Percentiles rank a stretch among this genome's conserved stretches.
phyloP scores from a whole-genome alignment of 2,113 vertebrate species.

The Labrus mixtus region DNA sequence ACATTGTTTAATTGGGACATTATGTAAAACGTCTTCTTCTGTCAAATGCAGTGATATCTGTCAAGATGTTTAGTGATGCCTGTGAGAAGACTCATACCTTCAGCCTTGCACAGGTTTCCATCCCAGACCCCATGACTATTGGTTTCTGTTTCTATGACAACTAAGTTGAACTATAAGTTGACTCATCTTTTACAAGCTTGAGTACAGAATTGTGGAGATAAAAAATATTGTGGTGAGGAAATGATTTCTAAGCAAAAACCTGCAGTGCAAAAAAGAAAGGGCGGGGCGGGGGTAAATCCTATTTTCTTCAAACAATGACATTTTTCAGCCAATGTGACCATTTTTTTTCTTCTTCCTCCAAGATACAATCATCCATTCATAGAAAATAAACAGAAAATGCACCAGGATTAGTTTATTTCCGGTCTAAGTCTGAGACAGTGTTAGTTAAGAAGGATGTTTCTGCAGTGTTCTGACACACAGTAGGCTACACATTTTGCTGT shows the following conservation, averaged over 20 bases:
- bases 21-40: constrained; percentile 4
- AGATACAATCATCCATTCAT: background rate
- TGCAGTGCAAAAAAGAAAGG: background rate
- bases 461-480: background rate
- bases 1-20: background rate
- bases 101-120: constrained; percentile 70
- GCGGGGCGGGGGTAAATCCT: background rate
- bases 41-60: constrained; percentile 35
- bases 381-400: background rate
- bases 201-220: constrained; percentile 50
- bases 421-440: background rate
- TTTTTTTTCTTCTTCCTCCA: background rate
- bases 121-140: constrained; percentile 72
- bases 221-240: constrained; percentile 37
- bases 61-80: constrained; percentile 67
- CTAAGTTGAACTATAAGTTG: constrained; percentile 76
- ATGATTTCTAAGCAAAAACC: constrained; percentile 2
- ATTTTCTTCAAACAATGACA: constrained; percentile 8
- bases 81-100: constrained; percentile 56
- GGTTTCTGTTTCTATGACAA: constrained; percentile 82
- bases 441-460: background rate
- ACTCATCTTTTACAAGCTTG: constrained; percentile 75
- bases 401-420: background rate
- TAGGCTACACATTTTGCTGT: background rate
- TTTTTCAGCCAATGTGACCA: background rate